Evolutionary conservation across 2,113 vertebrate species (phyloP), one percentile per base, ranked within the genome.

Genomic region (Anoura caudifer): DNA sequence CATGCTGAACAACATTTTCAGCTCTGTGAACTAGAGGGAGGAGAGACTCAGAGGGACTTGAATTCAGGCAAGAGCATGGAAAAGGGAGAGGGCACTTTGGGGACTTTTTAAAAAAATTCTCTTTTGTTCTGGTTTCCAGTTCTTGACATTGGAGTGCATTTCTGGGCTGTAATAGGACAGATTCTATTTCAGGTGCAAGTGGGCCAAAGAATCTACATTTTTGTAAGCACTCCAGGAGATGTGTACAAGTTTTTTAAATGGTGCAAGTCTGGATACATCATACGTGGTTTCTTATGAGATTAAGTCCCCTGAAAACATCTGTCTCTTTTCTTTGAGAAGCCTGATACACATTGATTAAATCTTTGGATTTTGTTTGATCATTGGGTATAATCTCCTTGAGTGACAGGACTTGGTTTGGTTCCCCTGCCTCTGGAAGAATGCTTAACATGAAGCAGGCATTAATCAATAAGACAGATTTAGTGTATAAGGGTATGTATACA

Each of bases 1-100:
- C 92, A 79, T 89, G 52, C 63, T 70, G 96, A 98, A 82, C 93
- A 97, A 67, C 88, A 73, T 33, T 36, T 82, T 72, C 67, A 80
- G 75, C 80, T 96, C 47, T 93, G 81, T 61, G 79, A 97, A 61
- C 69, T 1, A 4, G 56, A 96, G 43, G 70, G 38, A 67, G 72
- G 54, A 89, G 56, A 93, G 19, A 41, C 20, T 56, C 47, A 61
- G 41, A 96, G 6, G 43, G 33, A 10, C 24, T 59, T 77, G 28
- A 20, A 89, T 95, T 63, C 79, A 84, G 63, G 80, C 43, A 77
- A 87, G 61, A 20, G 20, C 67, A 45, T 7, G 7, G 33, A 41
- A 70, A 80, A 33, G 24, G 16, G 24, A 84, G 45, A 73, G 0
- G 5, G 50, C 36, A 45, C 33, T 26, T 75, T 79, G 36, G 79